phyloP scores from a whole-genome alignment of 1,140 invertebrate species.

The Geopemphigus sp. region DNA sequence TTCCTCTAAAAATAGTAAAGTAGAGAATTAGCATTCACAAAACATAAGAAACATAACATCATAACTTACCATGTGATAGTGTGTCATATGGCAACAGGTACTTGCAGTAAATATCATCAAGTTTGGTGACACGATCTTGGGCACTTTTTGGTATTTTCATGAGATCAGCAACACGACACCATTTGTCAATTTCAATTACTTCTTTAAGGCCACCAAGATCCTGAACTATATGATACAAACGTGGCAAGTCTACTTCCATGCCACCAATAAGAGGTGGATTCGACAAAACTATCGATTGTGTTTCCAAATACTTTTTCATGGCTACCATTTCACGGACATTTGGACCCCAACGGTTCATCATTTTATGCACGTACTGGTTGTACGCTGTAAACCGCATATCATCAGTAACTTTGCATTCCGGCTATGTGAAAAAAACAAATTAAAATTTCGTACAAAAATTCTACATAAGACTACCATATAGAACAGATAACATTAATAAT shows the following conservation, averaged over 20 bases:
- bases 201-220: slow-evolving; percentile 81
- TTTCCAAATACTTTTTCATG: slow-evolving; percentile 78
- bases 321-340: slow-evolving; percentile 82
- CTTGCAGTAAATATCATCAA: slow-evolving; percentile 92
- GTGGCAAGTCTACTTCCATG: slow-evolving; percentile 84
- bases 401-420: slow-evolving; percentile 81
- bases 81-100: slow-evolving; percentile 89
- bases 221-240: slow-evolving; percentile 82
- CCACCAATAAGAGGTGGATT: slow-evolving; percentile 81
- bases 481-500: background rate
- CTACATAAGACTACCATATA: background rate
- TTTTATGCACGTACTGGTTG: slow-evolving; percentile 88
- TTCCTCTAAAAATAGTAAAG: slow-evolving; percentile 40
- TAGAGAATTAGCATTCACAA: background rate
- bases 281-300: slow-evolving; percentile 72
- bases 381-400: slow-evolving; percentile 85
- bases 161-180: slow-evolving; percentile 83
- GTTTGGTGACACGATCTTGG: slow-evolving; percentile 77
- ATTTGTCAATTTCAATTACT: slow-evolving; percentile 87
- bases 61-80: slow-evolving; percentile 65
- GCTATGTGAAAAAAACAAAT: slow-evolving; percentile 56
- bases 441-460: too few relatives aligned
- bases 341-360: slow-evolving; percentile 85
- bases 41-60: background rate
- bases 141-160: slow-evolving; percentile 82